Conservation (phyloP, 2,888 invertebrate genomes). For the Synergus laeviventris region DNA sequence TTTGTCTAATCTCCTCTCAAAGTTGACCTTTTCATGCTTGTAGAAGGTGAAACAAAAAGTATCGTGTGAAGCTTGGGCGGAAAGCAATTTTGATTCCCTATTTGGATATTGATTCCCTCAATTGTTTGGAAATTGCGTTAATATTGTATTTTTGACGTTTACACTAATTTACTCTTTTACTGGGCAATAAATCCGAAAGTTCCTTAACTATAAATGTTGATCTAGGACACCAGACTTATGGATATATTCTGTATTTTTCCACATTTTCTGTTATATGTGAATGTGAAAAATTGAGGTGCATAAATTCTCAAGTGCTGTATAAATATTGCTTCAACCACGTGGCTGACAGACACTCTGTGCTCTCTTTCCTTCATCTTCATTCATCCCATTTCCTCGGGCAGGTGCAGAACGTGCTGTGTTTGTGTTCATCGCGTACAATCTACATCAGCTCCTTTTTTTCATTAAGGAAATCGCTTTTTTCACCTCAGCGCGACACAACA, state of each 20-base stretch:
- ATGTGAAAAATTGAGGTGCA: neutral
- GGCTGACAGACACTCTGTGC: neutral
- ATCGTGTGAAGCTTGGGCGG: too few relatives aligned
- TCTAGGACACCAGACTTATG: neutral
- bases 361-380: neutral
- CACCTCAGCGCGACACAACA: neutral
- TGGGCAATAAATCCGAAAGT: too few relatives aligned
- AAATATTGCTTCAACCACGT: neutral
- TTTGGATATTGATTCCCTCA: too few relatives aligned
- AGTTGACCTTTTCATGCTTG: too few relatives aligned
- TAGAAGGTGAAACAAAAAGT: too few relatives aligned
- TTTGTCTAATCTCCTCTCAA: neutral
- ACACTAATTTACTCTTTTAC: too few relatives aligned
- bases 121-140: too few relatives aligned
- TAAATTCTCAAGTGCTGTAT: neutral
- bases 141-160: too few relatives aligned
- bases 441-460: slow-evolving; percentile 24
- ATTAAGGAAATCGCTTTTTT: slow-evolving; percentile 7
- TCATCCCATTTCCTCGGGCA: slow-evolving; percentile 1
- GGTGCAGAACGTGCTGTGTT: neutral
- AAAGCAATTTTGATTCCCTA: too few relatives aligned
- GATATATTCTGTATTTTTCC: too few relatives aligned
- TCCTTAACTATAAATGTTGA: neutral
- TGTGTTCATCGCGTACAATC: slow-evolving; percentile 15
- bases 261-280: too few relatives aligned